phyloP scores from a whole-genome alignment of 2,888 invertebrate genomes.

The Synanthedon tipuliformis region DNA sequence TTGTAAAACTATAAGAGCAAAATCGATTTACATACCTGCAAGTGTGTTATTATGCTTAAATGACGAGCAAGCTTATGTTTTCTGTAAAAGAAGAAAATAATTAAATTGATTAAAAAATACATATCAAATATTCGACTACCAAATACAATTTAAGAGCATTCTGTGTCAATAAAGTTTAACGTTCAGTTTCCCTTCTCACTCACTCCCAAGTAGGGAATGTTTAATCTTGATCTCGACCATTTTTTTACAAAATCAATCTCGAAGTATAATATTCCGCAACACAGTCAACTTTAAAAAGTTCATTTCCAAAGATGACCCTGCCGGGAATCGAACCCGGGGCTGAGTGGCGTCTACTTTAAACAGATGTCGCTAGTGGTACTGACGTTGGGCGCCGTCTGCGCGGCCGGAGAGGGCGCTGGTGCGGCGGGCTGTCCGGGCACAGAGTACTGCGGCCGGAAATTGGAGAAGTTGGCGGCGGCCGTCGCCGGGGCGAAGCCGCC shows the following conservation, averaged over 20 bases:
- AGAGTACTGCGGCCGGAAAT: conserved; percentile 89
- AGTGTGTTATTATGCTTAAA: conserved; percentile 24
- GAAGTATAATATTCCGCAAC: too few species aligned
- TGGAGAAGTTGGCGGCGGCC: conserved; percentile 85
- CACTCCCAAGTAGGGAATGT: too few species aligned
- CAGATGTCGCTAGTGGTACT: conserved; percentile 11
- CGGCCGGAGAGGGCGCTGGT: conserved; percentile 43
- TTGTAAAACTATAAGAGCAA: background rate
- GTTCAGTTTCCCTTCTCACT: too few species aligned
- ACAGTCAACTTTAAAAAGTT: too few species aligned
- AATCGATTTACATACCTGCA: conserved; percentile 31
- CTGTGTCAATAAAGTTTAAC: too few species aligned
- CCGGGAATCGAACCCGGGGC: background rate
- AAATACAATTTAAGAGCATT: too few species aligned
- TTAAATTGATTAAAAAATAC: too few species aligned
- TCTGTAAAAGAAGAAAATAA: conserved; percentile 32
- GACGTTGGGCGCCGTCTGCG: conserved; percentile 48
- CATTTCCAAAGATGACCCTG: background rate
- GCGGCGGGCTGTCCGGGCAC: conserved; percentile 63
- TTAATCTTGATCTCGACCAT: too few species aligned
- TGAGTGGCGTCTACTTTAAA: background rate
- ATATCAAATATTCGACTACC: too few species aligned
- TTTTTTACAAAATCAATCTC: too few species aligned
- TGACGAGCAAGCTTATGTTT: conserved; percentile 53
- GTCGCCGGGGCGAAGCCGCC: conserved; percentile 76